Conservation (phyloP, 2,888 invertebrate species). For the Trachelus tabidus region DNA sequence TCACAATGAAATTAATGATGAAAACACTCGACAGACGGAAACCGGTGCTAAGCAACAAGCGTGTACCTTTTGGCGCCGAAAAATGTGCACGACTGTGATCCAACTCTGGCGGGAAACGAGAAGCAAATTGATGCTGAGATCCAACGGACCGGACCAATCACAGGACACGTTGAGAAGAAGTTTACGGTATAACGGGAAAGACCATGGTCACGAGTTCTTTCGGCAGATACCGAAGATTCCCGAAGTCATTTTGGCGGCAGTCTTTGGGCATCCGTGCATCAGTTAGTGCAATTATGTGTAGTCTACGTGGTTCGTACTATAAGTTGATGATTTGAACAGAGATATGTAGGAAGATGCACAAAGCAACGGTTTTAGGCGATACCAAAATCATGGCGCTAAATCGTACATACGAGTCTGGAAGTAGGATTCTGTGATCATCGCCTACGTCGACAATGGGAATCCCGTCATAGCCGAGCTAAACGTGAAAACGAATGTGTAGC, state of each 20-base stretch:
- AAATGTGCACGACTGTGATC: slow-evolving; percentile 6
- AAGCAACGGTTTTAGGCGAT: too few species aligned
- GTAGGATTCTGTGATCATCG: too few species aligned
- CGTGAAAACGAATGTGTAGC: too few species aligned
- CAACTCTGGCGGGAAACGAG: slow-evolving; percentile 18
- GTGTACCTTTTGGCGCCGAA: slow-evolving; percentile 25
- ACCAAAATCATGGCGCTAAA: too few species aligned
- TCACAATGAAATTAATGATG: slow-evolving; percentile 4
- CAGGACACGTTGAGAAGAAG: not conserved
- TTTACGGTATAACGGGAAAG: not conserved
- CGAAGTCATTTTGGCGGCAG: not conserved
- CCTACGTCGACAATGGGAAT: too few species aligned
- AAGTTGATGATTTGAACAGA: too few species aligned
- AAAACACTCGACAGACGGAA: slow-evolving; percentile 18
- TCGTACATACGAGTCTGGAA: too few species aligned
- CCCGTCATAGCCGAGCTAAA: too few species aligned
- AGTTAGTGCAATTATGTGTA: not conserved
- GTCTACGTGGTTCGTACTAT: too few species aligned
- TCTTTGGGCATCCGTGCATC: not conserved
- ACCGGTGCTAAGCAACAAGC: slow-evolving; percentile 25
- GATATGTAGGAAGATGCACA: too few species aligned
- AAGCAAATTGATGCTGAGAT: not conserved
- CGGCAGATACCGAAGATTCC: not conserved
- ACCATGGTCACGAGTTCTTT: not conserved
- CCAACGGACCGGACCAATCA: not conserved